Percentiles rank a stretch among this genome's conserved stretches.
These are phyloP conservation scores for Polylopha cassiicola DNA, from an alignment of 2,888 invertebrate species.

Conservation along the genomic window DNA sequence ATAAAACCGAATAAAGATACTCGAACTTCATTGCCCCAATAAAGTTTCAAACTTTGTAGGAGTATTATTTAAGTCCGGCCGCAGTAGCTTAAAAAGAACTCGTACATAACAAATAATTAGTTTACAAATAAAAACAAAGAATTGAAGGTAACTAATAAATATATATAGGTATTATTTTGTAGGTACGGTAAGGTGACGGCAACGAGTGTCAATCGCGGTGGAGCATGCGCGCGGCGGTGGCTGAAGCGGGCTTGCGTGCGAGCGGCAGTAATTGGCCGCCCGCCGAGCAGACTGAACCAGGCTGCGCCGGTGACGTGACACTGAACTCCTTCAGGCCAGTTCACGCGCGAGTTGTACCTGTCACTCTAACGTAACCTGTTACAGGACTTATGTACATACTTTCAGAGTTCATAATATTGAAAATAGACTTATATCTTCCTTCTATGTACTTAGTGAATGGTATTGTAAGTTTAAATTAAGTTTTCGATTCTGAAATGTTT, in stretches of 20 bases:
- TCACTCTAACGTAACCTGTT: conserved; percentile 27
- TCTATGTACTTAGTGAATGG: conserved; percentile 3
- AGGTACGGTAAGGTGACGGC: no score
- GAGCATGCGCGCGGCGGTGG: conserved; percentile 57
- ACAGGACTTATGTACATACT: conserved; percentile 7
- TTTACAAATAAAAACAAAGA: no score
- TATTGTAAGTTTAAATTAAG: conserved; percentile 27
- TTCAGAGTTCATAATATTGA: no score
- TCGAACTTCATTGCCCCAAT: no score
- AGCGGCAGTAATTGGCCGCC: conserved; percentile 68
- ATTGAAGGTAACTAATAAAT: no score
- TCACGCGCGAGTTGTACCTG: conserved; percentile 35
- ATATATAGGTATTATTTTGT: no score
- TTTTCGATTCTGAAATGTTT: conserved; percentile 23
- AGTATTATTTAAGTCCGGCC: no score
- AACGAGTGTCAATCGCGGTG: conserved; percentile 55
- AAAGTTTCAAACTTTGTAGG: no score
- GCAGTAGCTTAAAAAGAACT: no score
- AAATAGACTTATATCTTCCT: not conserved
- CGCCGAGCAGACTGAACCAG: conserved; percentile 37
- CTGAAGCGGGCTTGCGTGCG: conserved; percentile 50
- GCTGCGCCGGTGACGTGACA: conserved; percentile 37
- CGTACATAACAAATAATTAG: no score
- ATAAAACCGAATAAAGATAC: no score
- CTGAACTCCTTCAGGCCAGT: conserved; percentile 27